Conservation (phyloP, 2,888 invertebrate genomes). For the Hydriomena furcata region DNA sequence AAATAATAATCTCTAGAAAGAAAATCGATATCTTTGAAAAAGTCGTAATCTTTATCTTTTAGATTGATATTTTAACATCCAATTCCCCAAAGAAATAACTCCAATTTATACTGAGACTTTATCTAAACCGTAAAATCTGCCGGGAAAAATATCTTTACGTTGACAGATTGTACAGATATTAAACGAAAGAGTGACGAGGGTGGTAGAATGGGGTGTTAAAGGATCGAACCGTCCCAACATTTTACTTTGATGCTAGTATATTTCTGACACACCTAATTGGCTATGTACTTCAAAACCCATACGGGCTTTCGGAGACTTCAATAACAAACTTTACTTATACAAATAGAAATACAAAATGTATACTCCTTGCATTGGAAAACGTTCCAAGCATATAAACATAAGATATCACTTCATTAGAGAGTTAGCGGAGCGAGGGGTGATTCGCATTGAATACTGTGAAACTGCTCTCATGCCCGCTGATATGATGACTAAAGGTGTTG, state of each 20-base stretch:
- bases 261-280: not conserved
- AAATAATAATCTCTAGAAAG: too few species aligned
- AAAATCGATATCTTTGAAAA: too few species aligned
- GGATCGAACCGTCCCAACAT: slow-evolving; percentile 1
- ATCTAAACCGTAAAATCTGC: not conserved
- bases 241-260: not conserved
- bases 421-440: too few species aligned
- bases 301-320: not conserved
- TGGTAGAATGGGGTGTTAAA: slow-evolving; percentile 4
- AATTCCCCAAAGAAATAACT: slow-evolving; percentile 5
- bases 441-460: too few species aligned
- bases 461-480: too few species aligned
- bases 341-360: too few species aligned
- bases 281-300: not conserved
- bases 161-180: slow-evolving; percentile 6
- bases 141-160: not conserved
- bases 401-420: too few species aligned
- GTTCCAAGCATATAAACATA: too few species aligned
- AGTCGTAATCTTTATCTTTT: not conserved
- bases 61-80: not conserved
- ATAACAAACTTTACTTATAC: too few species aligned
- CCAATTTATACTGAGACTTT: not conserved
- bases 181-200: slow-evolving; percentile 11
- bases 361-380: too few species aligned
- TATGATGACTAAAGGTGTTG: too few species aligned